phyloP scores from a whole-genome alignment of 2,888 invertebrate species.

The Ditula angustiorana region DNA sequence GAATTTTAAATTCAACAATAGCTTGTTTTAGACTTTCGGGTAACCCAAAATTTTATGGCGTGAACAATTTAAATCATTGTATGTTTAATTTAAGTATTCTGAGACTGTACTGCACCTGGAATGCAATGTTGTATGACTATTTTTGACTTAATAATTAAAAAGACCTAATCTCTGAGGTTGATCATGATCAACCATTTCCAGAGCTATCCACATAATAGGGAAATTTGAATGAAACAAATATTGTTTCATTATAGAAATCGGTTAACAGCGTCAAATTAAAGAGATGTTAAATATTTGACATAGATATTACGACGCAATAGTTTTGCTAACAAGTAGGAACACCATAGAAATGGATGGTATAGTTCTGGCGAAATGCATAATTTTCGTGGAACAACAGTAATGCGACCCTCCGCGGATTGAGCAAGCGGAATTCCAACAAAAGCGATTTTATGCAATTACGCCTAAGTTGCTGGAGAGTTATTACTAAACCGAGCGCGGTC shows the following conservation, averaged over 20 bases:
- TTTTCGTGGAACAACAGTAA: conserved; percentile 64
- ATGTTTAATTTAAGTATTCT: no score
- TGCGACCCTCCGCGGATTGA: conserved; percentile 70
- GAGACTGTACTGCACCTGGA: no score
- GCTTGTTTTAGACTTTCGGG: no score
- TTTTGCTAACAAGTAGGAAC: background rate
- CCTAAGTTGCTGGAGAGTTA: conserved; percentile 75
- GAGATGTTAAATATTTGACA: background rate
- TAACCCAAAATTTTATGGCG: no score
- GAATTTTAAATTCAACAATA: background rate
- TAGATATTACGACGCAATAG: background rate
- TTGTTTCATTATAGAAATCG: no score
- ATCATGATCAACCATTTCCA: no score
- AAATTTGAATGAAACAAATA: no score
- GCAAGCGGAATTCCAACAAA: conserved; percentile 79
- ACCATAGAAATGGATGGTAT: conserved; percentile 2
- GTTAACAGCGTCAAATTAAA: background rate
- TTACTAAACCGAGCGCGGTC: conserved; percentile 76
- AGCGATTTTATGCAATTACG: conserved; percentile 82
- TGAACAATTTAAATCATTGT: no score
- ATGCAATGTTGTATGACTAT: no score
- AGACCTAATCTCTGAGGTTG: no score
- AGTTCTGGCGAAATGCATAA: conserved; percentile 57
- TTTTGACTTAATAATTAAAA: no score
- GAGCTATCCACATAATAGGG: no score